A percentile compares a stretch with the other conserved stretches of the same genome.
phyloP scores from a whole-genome alignment of 2,113 vertebrate species.

The Melanotaenia duboulayi region DNA sequence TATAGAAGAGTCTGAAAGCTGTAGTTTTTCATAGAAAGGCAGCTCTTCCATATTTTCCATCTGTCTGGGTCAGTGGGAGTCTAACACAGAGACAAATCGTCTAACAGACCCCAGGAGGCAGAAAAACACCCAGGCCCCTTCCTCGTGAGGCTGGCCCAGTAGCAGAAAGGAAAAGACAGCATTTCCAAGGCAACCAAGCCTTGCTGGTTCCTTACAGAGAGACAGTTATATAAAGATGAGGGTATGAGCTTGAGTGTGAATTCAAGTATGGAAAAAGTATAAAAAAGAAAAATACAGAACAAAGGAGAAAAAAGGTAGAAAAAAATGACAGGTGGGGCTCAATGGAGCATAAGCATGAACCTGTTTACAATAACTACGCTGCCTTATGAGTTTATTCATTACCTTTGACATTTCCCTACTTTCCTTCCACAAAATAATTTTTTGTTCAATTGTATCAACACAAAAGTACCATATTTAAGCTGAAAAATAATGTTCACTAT shows the following conservation, averaged over 20 bases:
- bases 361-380: too few relatives aligned
- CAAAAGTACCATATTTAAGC: too few relatives aligned
- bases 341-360: too few relatives aligned
- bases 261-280: too few relatives aligned
- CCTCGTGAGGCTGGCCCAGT: slow-evolving; percentile 21
- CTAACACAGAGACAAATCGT: slow-evolving; percentile 25
- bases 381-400: too few relatives aligned
- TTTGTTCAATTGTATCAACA: too few relatives aligned
- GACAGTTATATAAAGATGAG: slow-evolving; percentile 9
- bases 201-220: slow-evolving; percentile 28
- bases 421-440: too few relatives aligned
- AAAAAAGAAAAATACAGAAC: too few relatives aligned
- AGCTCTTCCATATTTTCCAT: neutral
- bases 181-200: slow-evolving; percentile 62
- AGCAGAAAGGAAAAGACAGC: slow-evolving; percentile 31
- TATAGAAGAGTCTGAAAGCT: neutral
- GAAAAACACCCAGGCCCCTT: slow-evolving; percentile 47
- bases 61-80: slow-evolving; percentile 2
- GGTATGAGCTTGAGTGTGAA: slow-evolving; percentile 11
- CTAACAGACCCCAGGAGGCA: slow-evolving; percentile 29
- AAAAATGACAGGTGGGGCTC: too few relatives aligned
- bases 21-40: neutral
- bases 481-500: too few relatives aligned
- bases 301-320: too few relatives aligned
- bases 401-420: too few relatives aligned